Conservation (phyloP, 2,888 invertebrate species). For the Eutolmus rufibarbis region DNA sequence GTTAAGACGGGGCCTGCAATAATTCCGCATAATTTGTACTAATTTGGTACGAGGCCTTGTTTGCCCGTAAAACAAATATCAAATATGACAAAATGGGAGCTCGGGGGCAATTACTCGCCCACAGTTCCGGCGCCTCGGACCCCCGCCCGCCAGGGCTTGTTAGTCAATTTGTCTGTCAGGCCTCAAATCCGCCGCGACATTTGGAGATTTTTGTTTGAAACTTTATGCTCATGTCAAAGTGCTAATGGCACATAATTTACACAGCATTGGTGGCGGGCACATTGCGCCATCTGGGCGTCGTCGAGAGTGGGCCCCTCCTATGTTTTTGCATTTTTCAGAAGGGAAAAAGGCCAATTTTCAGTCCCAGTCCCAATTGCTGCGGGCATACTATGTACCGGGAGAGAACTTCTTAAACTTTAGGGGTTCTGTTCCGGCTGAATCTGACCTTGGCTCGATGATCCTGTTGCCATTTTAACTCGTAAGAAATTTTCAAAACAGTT, state of each 20-base stretch:
- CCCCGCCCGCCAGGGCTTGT: not conserved
- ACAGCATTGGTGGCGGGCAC: not conserved
- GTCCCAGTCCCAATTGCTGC: not conserved
- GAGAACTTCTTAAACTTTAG: not conserved
- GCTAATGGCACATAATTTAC: constrained; percentile 10
- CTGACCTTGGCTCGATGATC: not conserved
- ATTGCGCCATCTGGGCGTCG: not conserved
- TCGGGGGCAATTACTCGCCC: constrained; percentile 1
- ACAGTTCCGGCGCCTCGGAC: not conserved
- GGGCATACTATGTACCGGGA: not conserved
- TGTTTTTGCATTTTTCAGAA: not conserved
- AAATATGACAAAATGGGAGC: constrained; percentile 28
- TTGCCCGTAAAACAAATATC: constrained; percentile 27
- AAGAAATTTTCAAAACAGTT: not conserved
- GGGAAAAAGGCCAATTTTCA: not conserved
- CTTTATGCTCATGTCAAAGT: constrained; percentile 11
- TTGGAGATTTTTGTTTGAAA: constrained; percentile 18
- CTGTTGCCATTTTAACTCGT: not conserved
- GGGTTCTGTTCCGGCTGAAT: not conserved
- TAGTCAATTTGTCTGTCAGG: constrained; percentile 19
- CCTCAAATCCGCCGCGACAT: constrained; percentile 17
- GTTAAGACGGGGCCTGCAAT: constrained; percentile 3
- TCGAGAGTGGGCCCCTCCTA: not conserved
- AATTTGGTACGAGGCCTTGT: constrained; percentile 31
- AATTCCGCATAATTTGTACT: constrained; percentile 36